Percentiles rank a stretch among this genome's conserved stretches.
phyloP scores from a whole-genome alignment of 2,797 vertebrate genomes.

The Australoheros facetus region DNA sequence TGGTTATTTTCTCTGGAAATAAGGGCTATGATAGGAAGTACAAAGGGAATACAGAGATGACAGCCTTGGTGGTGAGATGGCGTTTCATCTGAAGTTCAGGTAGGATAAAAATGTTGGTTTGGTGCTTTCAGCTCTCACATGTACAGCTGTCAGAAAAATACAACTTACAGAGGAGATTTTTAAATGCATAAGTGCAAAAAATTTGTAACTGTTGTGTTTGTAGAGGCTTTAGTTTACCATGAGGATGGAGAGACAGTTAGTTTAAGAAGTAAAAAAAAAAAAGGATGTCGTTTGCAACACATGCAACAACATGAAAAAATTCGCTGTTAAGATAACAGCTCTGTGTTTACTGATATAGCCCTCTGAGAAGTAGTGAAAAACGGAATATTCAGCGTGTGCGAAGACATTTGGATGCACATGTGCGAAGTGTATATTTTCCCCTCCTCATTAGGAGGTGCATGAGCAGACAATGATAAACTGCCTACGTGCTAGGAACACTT shows the following conservation, averaged over 20 bases:
- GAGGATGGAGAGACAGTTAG: background rate
- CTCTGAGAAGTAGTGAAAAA: background rate
- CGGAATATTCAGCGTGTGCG: background rate
- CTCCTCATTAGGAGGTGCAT: background rate
- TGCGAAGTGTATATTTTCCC: background rate
- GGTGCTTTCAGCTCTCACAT: background rate
- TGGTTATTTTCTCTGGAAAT: background rate
- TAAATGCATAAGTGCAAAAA: background rate
- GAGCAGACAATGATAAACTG: background rate
- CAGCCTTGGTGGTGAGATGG: conserved; percentile 19
- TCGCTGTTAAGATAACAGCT: conserved; percentile 6
- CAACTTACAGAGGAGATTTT: background rate
- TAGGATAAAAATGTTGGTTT: conserved; percentile 22
- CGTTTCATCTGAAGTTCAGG: conserved; percentile 48
- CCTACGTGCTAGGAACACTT: background rate
- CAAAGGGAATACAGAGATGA: background rate
- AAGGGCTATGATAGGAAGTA: background rate
- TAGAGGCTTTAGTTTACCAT: background rate
- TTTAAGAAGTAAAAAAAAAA: background rate
- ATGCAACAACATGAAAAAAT: background rate
- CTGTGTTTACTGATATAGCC: background rate
- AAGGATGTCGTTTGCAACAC: background rate
- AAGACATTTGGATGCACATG: background rate
- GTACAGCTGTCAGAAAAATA: background rate
- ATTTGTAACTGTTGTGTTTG: background rate